Conservation (phyloP, 2,797 vertebrate species). For the Uromys caudimaculatus region DNA sequence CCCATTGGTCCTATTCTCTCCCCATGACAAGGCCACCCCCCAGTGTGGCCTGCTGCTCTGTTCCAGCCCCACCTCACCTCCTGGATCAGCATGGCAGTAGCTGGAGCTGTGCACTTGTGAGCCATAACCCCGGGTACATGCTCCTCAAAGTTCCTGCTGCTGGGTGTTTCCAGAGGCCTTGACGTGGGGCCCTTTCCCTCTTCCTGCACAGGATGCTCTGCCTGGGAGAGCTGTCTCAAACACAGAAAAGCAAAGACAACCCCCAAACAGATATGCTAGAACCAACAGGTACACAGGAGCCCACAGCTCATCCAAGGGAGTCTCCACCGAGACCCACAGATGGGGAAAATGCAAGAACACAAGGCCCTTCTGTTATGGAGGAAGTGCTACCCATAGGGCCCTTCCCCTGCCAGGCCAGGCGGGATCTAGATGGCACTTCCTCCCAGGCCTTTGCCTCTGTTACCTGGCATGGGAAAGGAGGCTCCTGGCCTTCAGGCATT, state of each 20-base stretch:
- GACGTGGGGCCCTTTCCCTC: not conserved
- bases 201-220: not conserved
- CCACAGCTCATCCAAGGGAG: not conserved
- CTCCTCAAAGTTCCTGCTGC: not conserved
- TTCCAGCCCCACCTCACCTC: constrained; percentile 87
- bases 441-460: not conserved
- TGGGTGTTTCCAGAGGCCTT: not conserved
- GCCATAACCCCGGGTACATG: not conserved
- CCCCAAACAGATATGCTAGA: not conserved
- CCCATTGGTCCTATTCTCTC: not conserved
- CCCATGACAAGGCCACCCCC: not conserved
- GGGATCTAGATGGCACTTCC: not conserved
- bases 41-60: accelerated
- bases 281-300: not conserved
- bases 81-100: constrained; percentile 90
- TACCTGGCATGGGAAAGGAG: constrained; percentile 69
- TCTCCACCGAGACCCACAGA: not conserved
- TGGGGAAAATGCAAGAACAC: not conserved
- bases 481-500: accelerated
- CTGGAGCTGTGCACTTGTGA: constrained; percentile 72
- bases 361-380: accelerated
- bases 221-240: constrained; percentile 50
- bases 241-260: not conserved
- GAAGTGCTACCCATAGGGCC: no score
- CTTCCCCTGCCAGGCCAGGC: no score